These are phyloP conservation scores for Oryzias sinensis DNA, from an alignment of 2,797 vertebrate species.

Conservation along the genomic window DNA sequence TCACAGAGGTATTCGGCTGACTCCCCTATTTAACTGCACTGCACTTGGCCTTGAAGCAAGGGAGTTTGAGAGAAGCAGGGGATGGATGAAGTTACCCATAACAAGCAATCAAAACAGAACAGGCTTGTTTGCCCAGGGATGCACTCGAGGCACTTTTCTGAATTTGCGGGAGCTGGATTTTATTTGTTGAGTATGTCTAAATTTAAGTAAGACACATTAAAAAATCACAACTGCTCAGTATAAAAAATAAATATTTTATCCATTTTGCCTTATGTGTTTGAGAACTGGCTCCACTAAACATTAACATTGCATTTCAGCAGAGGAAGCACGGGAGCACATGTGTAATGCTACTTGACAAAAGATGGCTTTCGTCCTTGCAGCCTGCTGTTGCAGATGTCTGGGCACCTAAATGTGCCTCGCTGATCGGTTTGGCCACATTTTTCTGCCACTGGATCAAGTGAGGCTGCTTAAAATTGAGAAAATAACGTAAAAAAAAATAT, in stretches of 20 bases:
- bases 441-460: too few species aligned
- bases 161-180: conserved; percentile 20
- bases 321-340: neutral
- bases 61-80: conserved; percentile 28
- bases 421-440: too few species aligned
- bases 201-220: conserved; percentile 23
- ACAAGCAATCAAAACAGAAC: conserved; percentile 29
- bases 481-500: too few species aligned
- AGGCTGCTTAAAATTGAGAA: too few species aligned
- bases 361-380: neutral
- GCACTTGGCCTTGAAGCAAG: conserved; percentile 36
- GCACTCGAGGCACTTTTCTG: conserved; percentile 22
- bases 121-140: conserved; percentile 19
- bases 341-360: neutral
- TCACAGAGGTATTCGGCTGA: conserved; percentile 29
- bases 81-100: conserved; percentile 24
- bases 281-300: conserved; percentile 1
- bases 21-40: conserved; percentile 27
- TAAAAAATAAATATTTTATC: conserved; percentile 10
- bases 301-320: neutral
- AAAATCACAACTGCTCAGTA: conserved; percentile 13
- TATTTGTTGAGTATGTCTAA: conserved; percentile 18
- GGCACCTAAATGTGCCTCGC: too few species aligned
- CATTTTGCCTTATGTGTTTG: conserved; percentile 2
- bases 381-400: too few species aligned